phyloP scores from a whole-genome alignment of 2,113 vertebrate species.

The Oostethus manadensis region DNA sequence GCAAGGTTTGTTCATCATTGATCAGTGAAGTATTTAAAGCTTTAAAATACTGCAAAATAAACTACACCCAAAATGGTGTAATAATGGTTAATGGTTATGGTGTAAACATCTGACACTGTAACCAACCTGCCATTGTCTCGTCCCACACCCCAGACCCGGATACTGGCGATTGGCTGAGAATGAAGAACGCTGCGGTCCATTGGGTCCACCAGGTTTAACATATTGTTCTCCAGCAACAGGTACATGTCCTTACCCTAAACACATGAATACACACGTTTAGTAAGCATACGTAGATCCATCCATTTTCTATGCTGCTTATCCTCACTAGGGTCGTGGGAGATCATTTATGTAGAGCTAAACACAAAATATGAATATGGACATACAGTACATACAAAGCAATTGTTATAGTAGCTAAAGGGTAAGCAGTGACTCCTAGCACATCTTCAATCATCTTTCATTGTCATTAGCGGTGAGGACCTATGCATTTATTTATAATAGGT shows the following conservation, averaged over 20 bases:
- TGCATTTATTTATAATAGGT: no score
- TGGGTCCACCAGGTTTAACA: constrained; percentile 92
- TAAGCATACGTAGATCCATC: no score
- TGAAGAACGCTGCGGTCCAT: constrained; percentile 93
- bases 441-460: no score
- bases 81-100: no score
- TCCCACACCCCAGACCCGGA: constrained; percentile 95
- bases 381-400: no score
- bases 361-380: no score
- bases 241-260: constrained; percentile 95
- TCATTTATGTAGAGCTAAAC: no score
- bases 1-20: neutral
- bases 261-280: constrained; percentile 14
- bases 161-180: constrained; percentile 93
- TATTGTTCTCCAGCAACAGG: constrained; percentile 90
- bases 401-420: no score
- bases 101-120: neutral
- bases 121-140: constrained; percentile 95
- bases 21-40: neutral
- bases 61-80: neutral
- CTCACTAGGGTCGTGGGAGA: no score
- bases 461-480: no score
- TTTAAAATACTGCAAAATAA: neutral
- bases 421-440: no score
- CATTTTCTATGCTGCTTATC: no score